Percentiles rank a stretch among this genome's conserved stretches.
Evolutionary conservation across 2,113 vertebrate genomes (phyloP).

Genomic region (Hymenochirus boettgeri): DNA sequence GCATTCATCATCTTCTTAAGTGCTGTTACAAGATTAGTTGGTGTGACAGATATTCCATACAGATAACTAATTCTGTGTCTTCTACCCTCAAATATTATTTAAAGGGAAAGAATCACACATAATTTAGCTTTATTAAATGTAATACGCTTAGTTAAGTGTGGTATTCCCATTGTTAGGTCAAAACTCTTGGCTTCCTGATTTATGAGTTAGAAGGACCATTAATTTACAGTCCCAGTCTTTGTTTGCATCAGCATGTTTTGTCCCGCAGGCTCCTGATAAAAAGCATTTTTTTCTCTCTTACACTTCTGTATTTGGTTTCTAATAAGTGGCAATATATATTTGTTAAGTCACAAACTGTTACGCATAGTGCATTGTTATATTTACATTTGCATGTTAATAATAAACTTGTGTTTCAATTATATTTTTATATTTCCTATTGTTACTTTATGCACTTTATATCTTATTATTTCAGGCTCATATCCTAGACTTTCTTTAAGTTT

Average conservation of each 20-base stretch:
- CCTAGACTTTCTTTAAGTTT: constrained; percentile 95
- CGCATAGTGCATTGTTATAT: too few relatives aligned
- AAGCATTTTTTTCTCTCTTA: too few relatives aligned
- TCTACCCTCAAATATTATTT: constrained; percentile 9
- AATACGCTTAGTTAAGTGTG: neutral
- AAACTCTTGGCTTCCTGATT: neutral
- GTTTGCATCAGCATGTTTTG: neutral
- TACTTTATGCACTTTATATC: constrained; percentile 16
- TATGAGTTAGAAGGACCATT: neutral
- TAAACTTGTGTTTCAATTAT: constrained; percentile 23
- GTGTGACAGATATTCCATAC: constrained; percentile 7
- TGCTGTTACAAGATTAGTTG: constrained; percentile 12
- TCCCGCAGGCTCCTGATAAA: neutral
- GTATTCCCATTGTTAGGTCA: neutral
- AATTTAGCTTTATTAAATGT: neutral
- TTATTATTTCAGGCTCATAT: constrained; percentile 78
- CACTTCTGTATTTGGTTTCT: too few relatives aligned
- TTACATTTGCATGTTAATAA: too few relatives aligned
- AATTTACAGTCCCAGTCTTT: neutral
- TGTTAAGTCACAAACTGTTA: too few relatives aligned
- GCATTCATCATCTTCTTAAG: constrained; percentile 35
- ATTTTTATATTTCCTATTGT: constrained; percentile 42
- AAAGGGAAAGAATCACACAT: constrained; percentile 37
- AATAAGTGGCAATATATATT: too few relatives aligned
- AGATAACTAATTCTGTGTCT: constrained; percentile 16